phyloP scores from a whole-genome alignment of 2,797 vertebrate genomes.

The Lepilemur ruficaudatus region DNA sequence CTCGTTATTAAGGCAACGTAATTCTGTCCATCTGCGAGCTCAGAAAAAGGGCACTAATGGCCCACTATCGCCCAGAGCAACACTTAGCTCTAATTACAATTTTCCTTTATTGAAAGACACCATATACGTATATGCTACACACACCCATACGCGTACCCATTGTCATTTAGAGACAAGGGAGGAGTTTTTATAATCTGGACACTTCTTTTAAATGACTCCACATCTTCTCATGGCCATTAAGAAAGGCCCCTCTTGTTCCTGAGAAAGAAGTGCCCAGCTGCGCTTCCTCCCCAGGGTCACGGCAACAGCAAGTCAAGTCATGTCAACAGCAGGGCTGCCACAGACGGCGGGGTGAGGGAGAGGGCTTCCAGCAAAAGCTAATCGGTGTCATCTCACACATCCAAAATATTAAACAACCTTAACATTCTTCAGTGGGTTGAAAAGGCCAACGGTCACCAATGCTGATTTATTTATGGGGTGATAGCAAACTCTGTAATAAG shows the following conservation, averaged over 20 bases:
- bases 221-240: background rate
- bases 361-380: conserved; percentile 6
- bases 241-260: background rate
- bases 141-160: background rate
- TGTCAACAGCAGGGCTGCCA: conserved; percentile 31
- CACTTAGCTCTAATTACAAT: conserved; percentile 50
- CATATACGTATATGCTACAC: background rate
- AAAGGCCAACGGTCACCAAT: background rate
- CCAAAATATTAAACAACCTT: conserved; percentile 18
- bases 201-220: background rate
- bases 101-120: background rate
- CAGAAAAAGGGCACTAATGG: conserved; percentile 26
- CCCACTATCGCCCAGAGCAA: conserved; percentile 38
- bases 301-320: conserved; percentile 36
- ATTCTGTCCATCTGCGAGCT: conserved; percentile 48
- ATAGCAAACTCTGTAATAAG: conserved; percentile 8
- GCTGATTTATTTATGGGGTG: background rate
- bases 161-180: background rate
- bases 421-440: background rate
- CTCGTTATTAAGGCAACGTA: conserved; percentile 40
- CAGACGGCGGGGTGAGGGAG: background rate
- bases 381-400: background rate
- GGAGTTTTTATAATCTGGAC: background rate
- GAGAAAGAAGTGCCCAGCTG: conserved; percentile 56
- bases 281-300: background rate